Base-by-base conservation (phyloP, 92 coral and sea anemone genomes). In the Pocillopora grandis region DNA sequence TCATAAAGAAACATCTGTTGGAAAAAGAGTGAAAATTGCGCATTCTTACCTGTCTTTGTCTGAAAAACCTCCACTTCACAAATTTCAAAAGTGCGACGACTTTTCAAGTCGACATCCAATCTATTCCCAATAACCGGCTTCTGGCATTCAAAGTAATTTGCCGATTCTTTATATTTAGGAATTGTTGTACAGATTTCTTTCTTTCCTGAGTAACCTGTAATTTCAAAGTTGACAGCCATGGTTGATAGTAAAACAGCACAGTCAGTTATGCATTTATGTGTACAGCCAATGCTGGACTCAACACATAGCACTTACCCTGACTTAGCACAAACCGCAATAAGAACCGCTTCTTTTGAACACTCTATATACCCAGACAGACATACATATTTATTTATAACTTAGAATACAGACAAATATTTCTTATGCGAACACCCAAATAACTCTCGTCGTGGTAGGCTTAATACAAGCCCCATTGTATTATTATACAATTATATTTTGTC, bases 61-160 rank as follows among this genome's bases (percentile, higher is more conserved):
- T 76, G 80, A 11, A 59, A 76, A 37, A 76, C 55, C 27, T 76
- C 80, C 56, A 76, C 80, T 55, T 76, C 80, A 33, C 68, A 76
- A 16, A 76, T 16, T 2, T 15, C 3, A 0, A 76, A 17, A 12
- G 14, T 9, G n/a, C 48, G 23, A 1, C 2, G n/a, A 18, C 42
- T 11, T 33, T 1, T 9, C 80, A 33, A 58, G 12, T 15, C 37
- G 33, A 76, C 33, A 1, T 76, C 9, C 20, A 58, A 52, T 1
- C 2, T 15, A 36, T 1, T 31, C n/a, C 80, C 80, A 23, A 33
- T 23, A 59, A 76, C 56, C 15, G 68, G 23, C 20, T 17, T 15
- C 56, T 59, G 11, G 67, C 80, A 76, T 35, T 59, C 48, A 12
- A 76, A 76, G 64, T 76, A 76, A 16, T 76, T 60, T 58, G 52